Conservation (phyloP, 1,140 invertebrate species). For the Euwallacea similis region DNA sequence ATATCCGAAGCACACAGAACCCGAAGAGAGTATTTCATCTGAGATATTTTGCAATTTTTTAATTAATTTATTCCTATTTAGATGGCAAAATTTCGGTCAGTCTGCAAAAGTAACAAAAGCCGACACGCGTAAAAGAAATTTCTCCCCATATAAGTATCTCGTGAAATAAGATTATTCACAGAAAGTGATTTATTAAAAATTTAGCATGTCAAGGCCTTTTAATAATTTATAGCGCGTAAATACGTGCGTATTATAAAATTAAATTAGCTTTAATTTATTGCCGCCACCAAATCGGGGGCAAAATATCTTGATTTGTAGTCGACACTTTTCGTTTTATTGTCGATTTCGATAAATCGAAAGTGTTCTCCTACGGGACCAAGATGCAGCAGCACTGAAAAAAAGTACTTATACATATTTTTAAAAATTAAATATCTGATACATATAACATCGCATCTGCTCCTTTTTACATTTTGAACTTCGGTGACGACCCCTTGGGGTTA, state of each 20-base stretch:
- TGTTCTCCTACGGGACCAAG: no score
- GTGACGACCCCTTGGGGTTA: no score
- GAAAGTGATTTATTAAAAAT: conserved; percentile 36
- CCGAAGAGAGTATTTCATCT: no score
- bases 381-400: no score
- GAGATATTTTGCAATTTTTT: conserved; percentile 12
- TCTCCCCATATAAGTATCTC: conserved; percentile 37
- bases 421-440: no score
- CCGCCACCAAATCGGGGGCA: conserved; percentile 18
- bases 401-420: no score
- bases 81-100: conserved; percentile 31
- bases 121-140: conserved; percentile 36
- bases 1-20: not conserved
- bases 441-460: no score
- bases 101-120: conserved; percentile 26
- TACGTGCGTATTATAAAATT: conserved; percentile 36
- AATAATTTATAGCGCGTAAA: conserved; percentile 33
- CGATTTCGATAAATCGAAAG: no score
- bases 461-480: no score
- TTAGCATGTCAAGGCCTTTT: conserved; percentile 33
- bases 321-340: no score
- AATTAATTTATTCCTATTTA: conserved; percentile 36
- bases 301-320: not conserved
- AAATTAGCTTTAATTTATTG: conserved; percentile 35
- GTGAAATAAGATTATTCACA: conserved; percentile 37